Conservation (phyloP, 2,888 invertebrate genomes). For the Orchestes rusci region DNA sequence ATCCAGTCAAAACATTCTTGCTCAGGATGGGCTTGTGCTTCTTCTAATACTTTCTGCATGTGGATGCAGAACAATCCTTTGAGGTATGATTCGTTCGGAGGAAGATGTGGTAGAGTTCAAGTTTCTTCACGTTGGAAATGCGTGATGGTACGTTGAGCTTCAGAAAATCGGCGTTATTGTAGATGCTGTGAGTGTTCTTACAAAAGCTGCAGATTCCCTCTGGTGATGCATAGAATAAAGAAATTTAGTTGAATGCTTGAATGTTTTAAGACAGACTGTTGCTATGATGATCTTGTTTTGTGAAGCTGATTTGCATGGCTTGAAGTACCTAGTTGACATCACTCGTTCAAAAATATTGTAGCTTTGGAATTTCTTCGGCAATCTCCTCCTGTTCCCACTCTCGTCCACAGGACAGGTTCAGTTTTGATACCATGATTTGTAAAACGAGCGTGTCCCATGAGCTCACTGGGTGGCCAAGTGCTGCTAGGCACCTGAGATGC, state of each 20-base stretch:
- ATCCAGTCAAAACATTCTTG: background rate
- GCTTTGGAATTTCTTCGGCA: conserved; percentile 6
- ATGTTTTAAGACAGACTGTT: too few relatives aligned
- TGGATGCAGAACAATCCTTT: background rate
- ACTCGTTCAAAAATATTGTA: conserved; percentile 14
- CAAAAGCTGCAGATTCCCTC: too few relatives aligned
- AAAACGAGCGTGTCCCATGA: conserved; percentile 20
- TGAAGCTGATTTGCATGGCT: conserved; percentile 6
- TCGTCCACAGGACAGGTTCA: conserved; percentile 20
- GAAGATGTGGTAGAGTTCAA: too few relatives aligned
- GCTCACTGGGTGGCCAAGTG: conserved; percentile 12
- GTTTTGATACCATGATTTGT: conserved; percentile 18
- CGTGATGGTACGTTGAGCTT: background rate
- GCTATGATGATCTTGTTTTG: too few relatives aligned
- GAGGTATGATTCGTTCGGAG: background rate
- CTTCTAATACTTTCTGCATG: background rate
- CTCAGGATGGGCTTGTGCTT: background rate
- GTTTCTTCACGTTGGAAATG: background rate
- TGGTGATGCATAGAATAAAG: too few relatives aligned
- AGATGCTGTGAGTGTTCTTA: background rate
- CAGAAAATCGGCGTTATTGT: background rate
- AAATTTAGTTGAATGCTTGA: too few relatives aligned
- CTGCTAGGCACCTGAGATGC: conserved; percentile 18
- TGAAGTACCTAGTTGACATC: conserved; percentile 15
- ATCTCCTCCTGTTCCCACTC: conserved; percentile 16